phyloP scores from a whole-genome alignment of 2,888 invertebrate species.

The Esperia sulphurella region DNA sequence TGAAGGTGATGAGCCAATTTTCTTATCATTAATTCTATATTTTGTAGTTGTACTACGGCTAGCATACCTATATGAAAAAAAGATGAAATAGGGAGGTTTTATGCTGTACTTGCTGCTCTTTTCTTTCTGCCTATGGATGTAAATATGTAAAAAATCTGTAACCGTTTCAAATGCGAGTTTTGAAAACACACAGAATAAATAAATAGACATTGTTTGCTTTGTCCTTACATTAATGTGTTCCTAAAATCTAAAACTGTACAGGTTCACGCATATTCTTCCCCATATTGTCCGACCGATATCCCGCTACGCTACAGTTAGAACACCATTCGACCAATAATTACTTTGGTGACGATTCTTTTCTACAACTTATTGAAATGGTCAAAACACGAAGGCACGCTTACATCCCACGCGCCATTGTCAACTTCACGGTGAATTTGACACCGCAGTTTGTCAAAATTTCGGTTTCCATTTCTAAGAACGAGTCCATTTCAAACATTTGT shows the following conservation, averaged over 20 bases:
- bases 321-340: conserved; percentile 62
- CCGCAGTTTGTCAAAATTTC: conserved; percentile 76
- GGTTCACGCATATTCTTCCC: conserved; percentile 44
- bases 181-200: not conserved
- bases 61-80: no score
- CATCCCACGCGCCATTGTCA: conserved; percentile 50
- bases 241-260: conserved; percentile 20
- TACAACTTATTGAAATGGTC: conserved; percentile 61
- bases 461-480: conserved; percentile 71
- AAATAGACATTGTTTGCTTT: conserved; percentile 18
- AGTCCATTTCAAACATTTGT: conserved; percentile 46
- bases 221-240: conserved; percentile 26
- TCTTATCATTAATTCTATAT: no score
- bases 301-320: conserved; percentile 69
- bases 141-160: no score
- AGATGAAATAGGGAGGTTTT: no score
- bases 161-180: no score
- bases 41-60: no score
- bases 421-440: conserved; percentile 48
- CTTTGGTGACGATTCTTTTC: conserved; percentile 66
- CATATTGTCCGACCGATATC: conserved; percentile 45
- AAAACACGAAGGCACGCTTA: conserved; percentile 73
- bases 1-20: no score
- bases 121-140: no score
- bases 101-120: no score